These are phyloP conservation scores for Papilio polyxenes DNA, from an alignment of 1,140 invertebrate genomes.

Conservation along the genomic window DNA sequence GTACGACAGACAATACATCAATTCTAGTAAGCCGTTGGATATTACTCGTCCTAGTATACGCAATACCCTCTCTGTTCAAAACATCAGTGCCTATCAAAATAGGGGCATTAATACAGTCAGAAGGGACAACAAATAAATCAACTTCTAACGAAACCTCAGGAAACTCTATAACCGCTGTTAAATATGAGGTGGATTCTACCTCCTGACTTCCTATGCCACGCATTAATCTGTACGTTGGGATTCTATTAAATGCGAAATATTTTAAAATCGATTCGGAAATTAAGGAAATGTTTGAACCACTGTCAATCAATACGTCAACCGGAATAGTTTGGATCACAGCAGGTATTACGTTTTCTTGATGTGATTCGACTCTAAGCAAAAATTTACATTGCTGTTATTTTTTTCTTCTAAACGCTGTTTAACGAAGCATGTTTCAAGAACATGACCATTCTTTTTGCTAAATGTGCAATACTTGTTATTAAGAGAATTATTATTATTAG, in stretches of 20 bases:
- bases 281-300: constrained; percentile 46
- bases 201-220: constrained; percentile 46
- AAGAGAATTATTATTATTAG: too few species aligned
- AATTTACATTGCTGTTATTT: constrained; percentile 34
- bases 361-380: constrained; percentile 28
- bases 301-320: constrained; percentile 48
- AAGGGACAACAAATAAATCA: constrained; percentile 44
- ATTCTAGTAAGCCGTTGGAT: constrained; percentile 1
- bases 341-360: constrained; percentile 30
- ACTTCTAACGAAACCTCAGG: constrained; percentile 39
- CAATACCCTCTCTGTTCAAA: constrained; percentile 46
- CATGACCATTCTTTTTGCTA: too few species aligned
- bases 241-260: constrained; percentile 38
- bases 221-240: constrained; percentile 36
- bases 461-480: too few species aligned
- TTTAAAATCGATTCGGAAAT: constrained; percentile 43
- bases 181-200: constrained; percentile 36
- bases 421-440: too few species aligned
- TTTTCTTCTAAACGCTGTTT: too few species aligned
- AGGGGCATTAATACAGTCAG: constrained; percentile 39
- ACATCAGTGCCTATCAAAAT: constrained; percentile 50
- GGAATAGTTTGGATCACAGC: constrained; percentile 43
- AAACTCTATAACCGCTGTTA: constrained; percentile 38
- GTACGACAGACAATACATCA: not conserved
- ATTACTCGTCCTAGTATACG: constrained; percentile 43